Conservation (phyloP, 2,888 invertebrate genomes). For the Agrotis segetum region DNA sequence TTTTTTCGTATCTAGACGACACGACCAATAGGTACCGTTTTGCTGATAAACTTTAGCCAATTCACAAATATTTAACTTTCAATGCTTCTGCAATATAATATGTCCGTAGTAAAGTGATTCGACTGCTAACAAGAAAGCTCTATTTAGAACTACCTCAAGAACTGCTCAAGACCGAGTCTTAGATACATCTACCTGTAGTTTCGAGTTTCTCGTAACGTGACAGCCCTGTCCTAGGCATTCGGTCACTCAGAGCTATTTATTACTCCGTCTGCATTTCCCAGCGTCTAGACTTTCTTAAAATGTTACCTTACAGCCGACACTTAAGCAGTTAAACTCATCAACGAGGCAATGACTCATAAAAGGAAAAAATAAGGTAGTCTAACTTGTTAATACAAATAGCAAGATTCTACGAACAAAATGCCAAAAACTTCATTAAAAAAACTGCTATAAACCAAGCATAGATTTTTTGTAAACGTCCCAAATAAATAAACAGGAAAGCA, state of each 20-base stretch:
- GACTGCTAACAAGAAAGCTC: not conserved
- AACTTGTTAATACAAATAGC: not conserved
- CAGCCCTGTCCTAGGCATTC: constrained; percentile 54
- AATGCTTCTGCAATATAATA: not conserved
- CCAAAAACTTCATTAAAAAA: too few species aligned
- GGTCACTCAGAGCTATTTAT: constrained; percentile 60
- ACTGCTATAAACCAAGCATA: not conserved
- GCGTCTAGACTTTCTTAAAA: constrained; percentile 64
- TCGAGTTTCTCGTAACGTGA: not conserved
- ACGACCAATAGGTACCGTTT: not conserved
- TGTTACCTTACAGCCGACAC: constrained; percentile 54
- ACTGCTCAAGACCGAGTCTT: not conserved
- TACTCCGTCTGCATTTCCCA: constrained; percentile 48
- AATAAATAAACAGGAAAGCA: constrained; percentile 9
- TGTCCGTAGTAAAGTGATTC: too few species aligned
- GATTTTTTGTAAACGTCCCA: not conserved
- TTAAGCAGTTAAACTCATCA: constrained; percentile 43
- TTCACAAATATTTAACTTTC: not conserved
- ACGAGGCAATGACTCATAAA: constrained; percentile 22
- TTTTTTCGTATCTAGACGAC: too few species aligned
- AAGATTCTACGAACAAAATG: not conserved
- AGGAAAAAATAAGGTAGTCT: constrained; percentile 3
- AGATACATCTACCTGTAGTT: not conserved
- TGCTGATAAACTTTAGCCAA: not conserved
- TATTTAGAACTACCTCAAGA: not conserved